Evolutionary conservation across 2,113 vertebrate species (phyloP).

Genomic region (Neodontobutis hainanensis): DNA sequence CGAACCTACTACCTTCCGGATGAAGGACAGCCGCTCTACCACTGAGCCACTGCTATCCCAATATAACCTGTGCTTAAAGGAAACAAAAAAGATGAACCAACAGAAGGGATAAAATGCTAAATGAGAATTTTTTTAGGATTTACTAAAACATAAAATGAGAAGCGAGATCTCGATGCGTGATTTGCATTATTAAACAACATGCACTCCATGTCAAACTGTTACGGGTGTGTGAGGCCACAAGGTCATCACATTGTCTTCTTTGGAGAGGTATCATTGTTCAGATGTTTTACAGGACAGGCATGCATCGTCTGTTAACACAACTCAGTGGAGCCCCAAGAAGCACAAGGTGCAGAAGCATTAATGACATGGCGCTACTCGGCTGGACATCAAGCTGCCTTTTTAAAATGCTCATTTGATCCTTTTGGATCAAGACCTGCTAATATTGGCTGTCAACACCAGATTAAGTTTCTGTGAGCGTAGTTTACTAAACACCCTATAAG

Average conservation of each 20-base stretch:
- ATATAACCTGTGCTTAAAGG: not conserved
- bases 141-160: not conserved
- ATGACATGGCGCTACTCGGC: slow-evolving; percentile 28
- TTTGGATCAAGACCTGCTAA: slow-evolving; percentile 49
- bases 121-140: not conserved
- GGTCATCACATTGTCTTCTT: slow-evolving; percentile 21
- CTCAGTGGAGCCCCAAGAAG: slow-evolving; percentile 49
- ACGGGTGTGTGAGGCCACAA: slow-evolving; percentile 9
- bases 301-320: slow-evolving; percentile 62
- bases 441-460: slow-evolving; percentile 62
- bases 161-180: not conserved
- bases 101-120: not conserved
- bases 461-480: slow-evolving; percentile 47
- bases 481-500: not conserved
- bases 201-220: not conserved
- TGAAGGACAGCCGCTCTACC: too few species aligned
- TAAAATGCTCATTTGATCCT: slow-evolving; percentile 60
- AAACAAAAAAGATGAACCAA: not conserved
- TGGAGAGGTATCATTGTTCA: slow-evolving; percentile 25
- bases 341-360: slow-evolving; percentile 48
- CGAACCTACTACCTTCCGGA: too few species aligned
- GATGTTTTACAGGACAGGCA: slow-evolving; percentile 49
- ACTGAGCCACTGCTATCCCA: too few species aligned
- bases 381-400: slow-evolving; percentile 52
- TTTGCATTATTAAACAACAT: not conserved